Evolutionary conservation across 2,113 vertebrate genomes (phyloP), one percentile per base, ranked within the genome.

Genomic region (Cheirogaleus medius): DNA sequence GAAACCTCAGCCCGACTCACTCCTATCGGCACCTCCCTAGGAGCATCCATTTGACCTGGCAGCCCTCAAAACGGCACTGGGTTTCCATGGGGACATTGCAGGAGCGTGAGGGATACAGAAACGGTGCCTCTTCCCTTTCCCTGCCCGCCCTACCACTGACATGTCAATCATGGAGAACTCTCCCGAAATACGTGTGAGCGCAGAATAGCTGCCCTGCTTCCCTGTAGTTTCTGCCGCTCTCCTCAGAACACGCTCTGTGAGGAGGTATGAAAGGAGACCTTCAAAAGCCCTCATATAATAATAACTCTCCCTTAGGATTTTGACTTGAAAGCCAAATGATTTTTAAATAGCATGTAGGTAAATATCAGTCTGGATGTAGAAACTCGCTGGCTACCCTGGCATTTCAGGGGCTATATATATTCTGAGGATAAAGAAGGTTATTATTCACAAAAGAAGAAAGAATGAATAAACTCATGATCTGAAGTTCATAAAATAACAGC

Each of bases 281-380:
- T 96, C 32, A 64, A 52, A 94, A 52, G 69, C 27, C 34, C 12
- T 4, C 20, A 11, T 90, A 58, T 52, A 76, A 64, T 85, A 89
- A 92, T 90, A 60, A 47, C 14, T 63, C 80, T 73, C 82, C 47
- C 39, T 14, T 20, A 47, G 29, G 64, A 87, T 52, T 92, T 96
- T 96, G 39, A 96, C 85, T 87, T 87, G 87, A 87, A 96, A 96
- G 63, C 64, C 13, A 42, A 74, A 92, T 27, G 52, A 90, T 80
- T 90, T 97, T 23, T 90, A 80, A 96, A 76, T 97, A 90, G 87
- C 87, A 58, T 5, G 0, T 87, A 63, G 86, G 69, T 84, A 92
- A 94, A 94, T 80, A 95, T 64, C 49, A 90, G 90, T 96, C 80
- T 96, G 39, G 69, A 82, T 74, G 25, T n/a, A 66, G 44, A 90